A percentile compares a stretch with the other conserved stretches of the same genome.
Evolutionary conservation across 2,113 vertebrate species (phyloP).

Genomic region (Dipodomys stephensi): DNA sequence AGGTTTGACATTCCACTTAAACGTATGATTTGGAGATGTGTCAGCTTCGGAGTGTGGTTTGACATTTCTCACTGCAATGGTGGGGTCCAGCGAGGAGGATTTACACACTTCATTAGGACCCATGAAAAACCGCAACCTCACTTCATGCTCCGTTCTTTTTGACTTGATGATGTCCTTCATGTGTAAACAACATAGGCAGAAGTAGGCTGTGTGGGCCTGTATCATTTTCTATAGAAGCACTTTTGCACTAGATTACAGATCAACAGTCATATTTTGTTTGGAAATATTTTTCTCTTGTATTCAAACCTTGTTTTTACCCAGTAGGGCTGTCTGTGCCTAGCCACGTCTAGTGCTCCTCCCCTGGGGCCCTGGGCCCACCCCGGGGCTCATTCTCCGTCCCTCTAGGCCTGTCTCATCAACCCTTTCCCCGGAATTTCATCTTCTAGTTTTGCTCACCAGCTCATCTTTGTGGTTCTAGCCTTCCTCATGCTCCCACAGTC

Average conservation of each 20-base stretch:
- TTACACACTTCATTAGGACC: not conserved
- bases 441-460: rapidly evolving
- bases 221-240: not conserved
- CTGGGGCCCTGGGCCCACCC: not conserved
- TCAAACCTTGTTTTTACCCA: not conserved
- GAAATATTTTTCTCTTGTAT: not conserved
- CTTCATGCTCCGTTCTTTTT: not conserved
- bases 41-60: not conserved
- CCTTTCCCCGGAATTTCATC: rapidly evolving
- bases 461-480: not conserved
- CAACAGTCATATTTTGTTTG: not conserved
- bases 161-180: not conserved
- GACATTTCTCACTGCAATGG: not conserved
- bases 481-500: rapidly evolving
- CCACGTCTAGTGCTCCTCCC: not conserved
- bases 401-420: not conserved
- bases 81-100: not conserved
- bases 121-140: not conserved
- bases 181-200: not conserved
- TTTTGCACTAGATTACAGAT: not conserved
- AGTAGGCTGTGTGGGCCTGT: not conserved
- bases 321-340: not conserved
- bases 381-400: rapidly evolving
- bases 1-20: too few species aligned
- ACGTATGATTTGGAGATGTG: not conserved